Evolutionary conservation across 1,140 invertebrate genomes (phyloP).

Genomic region (Camponotus pennsylvanicus): DNA sequence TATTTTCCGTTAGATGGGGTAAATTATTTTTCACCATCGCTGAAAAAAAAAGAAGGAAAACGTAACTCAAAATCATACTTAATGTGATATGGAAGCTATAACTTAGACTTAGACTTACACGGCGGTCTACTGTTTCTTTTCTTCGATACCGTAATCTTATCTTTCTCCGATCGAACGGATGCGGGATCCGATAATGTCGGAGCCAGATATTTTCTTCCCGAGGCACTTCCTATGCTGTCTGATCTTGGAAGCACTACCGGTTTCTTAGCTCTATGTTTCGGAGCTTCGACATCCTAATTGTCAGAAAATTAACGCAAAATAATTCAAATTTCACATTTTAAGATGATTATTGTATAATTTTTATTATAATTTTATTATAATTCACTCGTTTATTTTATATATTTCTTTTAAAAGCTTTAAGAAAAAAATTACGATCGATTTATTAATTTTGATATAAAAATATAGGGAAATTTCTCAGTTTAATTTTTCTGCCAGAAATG

Average conservation of each 20-base stretch:
- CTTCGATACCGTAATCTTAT: conserved; percentile 87
- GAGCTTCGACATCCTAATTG: conserved; percentile 77
- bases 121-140: conserved; percentile 89
- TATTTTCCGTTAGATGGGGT: conserved; percentile 83
- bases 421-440: neutral
- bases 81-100: neutral
- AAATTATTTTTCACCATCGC: conserved; percentile 84
- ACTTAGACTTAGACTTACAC: conserved; percentile 86
- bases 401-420: neutral
- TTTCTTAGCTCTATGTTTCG: conserved; percentile 83
- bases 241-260: conserved; percentile 89
- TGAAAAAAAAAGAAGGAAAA: conserved; percentile 48
- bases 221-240: conserved; percentile 93
- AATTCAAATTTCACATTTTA: neutral
- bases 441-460: neutral
- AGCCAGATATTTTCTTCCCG: conserved; percentile 94
- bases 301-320: conserved; percentile 11
- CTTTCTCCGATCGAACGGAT: conserved; percentile 92
- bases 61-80: neutral
- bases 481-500: neutral
- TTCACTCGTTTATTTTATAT: neutral
- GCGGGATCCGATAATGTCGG: conserved; percentile 94
- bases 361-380: conserved; percentile 5
- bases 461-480: neutral
- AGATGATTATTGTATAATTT: conserved; percentile 1